These are phyloP conservation scores for Idaea dimidiata DNA, from an alignment of 2,888 invertebrate species.

Conservation along the genomic window DNA sequence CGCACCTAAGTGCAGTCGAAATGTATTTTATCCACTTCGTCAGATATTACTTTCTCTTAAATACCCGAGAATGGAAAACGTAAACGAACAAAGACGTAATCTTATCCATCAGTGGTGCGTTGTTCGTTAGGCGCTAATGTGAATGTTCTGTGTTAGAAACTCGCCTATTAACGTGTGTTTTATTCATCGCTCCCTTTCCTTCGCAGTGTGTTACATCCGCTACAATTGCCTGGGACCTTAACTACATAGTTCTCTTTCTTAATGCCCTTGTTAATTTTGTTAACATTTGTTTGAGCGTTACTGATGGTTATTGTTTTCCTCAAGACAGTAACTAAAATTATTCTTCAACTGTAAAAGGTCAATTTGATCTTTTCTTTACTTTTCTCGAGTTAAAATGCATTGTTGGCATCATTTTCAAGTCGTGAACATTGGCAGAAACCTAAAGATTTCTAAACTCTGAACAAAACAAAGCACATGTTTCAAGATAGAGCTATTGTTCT, in stretches of 20 bases:
- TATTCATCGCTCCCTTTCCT: conserved; percentile 67
- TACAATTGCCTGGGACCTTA: conserved; percentile 56
- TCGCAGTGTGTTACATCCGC: conserved; percentile 46
- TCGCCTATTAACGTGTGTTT: conserved; percentile 67
- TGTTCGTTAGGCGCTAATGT: conserved; percentile 70
- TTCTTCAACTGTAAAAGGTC: not conserved
- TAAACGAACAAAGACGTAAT: conserved; percentile 61
- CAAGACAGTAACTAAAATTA: conserved; percentile 19
- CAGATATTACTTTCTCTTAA: conserved; percentile 74
- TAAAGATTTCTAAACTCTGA: not conserved
- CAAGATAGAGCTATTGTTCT: conserved; percentile 10
- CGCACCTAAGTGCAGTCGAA: conserved; percentile 74
- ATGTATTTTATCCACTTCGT: conserved; percentile 69
- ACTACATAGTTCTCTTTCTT: conserved; percentile 61
- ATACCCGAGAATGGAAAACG: conserved; percentile 55
- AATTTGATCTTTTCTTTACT: not conserved
- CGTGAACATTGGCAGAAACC: not conserved
- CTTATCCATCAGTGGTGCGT: conserved; percentile 68
- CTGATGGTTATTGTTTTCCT: conserved; percentile 43
- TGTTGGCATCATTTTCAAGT: not conserved
- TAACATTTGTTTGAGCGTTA: conserved; percentile 54
- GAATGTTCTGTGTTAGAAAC: conserved; percentile 58
- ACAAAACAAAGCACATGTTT: conserved; percentile 7
- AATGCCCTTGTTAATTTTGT: conserved; percentile 60
- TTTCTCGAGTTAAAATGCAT: not conserved